A percentile compares a stretch with the other conserved stretches of the same genome.
Conservation (phyloP, 2,888 invertebrate genomes). For the Epinotia bilunana region DNA sequence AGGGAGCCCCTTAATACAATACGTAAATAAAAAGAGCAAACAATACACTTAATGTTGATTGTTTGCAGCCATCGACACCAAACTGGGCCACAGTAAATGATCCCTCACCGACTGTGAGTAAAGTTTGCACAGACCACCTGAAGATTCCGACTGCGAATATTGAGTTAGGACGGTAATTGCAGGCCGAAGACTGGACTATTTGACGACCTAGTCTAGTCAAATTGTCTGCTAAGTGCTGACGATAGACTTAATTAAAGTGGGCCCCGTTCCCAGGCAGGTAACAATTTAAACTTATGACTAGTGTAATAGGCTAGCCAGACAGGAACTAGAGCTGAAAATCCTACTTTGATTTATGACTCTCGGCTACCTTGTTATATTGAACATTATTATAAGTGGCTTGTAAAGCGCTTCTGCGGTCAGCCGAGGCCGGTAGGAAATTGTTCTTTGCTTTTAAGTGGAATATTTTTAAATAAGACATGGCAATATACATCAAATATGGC, state of each 20-base stretch:
- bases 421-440: conserved; percentile 18
- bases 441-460: conserved; percentile 19
- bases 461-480: conserved; percentile 10
- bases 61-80: neutral
- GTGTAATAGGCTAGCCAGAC: conserved; percentile 37
- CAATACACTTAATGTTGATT: conserved; percentile 1
- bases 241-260: conserved; percentile 40
- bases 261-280: conserved; percentile 19
- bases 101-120: conserved; percentile 13
- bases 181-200: conserved; percentile 16
- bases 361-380: conserved; percentile 32
- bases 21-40: conserved; percentile 11
- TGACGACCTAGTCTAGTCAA: conserved; percentile 23
- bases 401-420: conserved; percentile 31
- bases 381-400: conserved; percentile 36
- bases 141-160: conserved; percentile 36
- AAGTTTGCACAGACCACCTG: conserved; percentile 39
- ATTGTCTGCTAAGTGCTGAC: conserved; percentile 37
- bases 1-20: too few relatives aligned
- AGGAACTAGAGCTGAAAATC: conserved; percentile 30
- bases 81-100: neutral
- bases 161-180: conserved; percentile 36
- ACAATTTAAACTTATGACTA: conserved; percentile 39
- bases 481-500: too few relatives aligned
- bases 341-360: conserved; percentile 35